Evolutionary conservation across 2,888 invertebrate species (phyloP).

Genomic region (Pristionchus japonicus): DNA sequence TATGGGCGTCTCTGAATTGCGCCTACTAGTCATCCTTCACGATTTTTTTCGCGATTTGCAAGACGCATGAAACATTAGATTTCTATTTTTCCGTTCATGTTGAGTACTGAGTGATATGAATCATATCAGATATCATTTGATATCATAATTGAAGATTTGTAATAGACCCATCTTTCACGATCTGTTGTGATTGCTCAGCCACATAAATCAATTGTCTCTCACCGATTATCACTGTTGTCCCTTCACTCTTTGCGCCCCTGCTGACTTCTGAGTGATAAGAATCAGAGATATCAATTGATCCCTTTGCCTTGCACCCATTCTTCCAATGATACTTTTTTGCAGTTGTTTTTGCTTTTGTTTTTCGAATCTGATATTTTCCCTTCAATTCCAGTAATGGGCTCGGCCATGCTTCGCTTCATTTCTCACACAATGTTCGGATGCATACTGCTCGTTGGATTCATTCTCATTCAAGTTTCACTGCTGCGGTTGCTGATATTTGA

Average conservation of each 20-base stretch:
- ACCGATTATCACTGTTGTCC: background rate
- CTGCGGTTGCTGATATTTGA: background rate
- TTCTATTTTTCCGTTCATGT: too few species aligned
- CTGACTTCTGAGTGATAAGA: background rate
- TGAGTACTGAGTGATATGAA: too few species aligned
- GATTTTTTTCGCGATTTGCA: too few species aligned
- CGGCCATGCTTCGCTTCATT: background rate
- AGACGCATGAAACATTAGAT: too few species aligned
- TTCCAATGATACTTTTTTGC: background rate
- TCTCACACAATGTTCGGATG: background rate
- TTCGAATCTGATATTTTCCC: background rate
- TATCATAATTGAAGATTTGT: too few species aligned
- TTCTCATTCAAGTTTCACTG: background rate
- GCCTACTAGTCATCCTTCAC: background rate
- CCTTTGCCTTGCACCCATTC: background rate
- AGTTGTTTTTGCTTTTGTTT: background rate
- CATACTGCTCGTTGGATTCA: background rate
- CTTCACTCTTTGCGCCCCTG: background rate
- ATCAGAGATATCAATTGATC: background rate
- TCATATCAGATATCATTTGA: too few species aligned
- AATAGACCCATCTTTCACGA: too few species aligned
- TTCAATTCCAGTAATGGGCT: background rate
- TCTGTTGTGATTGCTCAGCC: background rate
- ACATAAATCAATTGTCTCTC: background rate
- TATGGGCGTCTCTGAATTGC: conserved; percentile 5